phyloP scores from a whole-genome alignment of 2,113 vertebrate species.

The Rhinolophus sinicus region DNA sequence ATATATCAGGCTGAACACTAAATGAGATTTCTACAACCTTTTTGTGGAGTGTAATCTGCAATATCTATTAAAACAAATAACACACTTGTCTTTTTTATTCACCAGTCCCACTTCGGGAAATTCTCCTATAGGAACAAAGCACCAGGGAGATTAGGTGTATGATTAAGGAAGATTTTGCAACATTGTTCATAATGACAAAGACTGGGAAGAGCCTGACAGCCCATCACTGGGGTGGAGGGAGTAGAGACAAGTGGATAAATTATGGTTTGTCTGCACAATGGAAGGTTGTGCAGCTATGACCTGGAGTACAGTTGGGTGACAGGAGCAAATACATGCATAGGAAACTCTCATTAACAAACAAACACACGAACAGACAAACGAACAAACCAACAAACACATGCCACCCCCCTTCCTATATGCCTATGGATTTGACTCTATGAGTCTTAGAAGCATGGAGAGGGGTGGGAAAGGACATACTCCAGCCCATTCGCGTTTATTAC shows the following conservation, averaged over 20 bases:
- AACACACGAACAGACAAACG: not conserved
- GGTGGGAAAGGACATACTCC: not conserved
- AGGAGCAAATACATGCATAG: not conserved
- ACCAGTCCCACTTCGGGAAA: not conserved
- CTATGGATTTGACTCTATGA: not conserved
- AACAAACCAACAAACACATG: not conserved
- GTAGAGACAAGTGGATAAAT: not conserved
- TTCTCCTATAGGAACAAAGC: slow-evolving; percentile 45
- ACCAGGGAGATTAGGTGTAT: not conserved
- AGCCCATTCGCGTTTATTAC: not conserved
- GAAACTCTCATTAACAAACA: not conserved
- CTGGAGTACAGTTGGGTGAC: not conserved
- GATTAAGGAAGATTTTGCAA: not conserved
- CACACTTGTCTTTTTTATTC: slow-evolving; percentile 61
- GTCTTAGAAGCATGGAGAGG: not conserved
- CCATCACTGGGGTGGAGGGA: not conserved
- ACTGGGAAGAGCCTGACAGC: not conserved
- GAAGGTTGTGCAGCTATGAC: not conserved
- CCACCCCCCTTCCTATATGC: not conserved
- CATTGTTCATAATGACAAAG: not conserved
- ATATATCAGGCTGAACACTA: slow-evolving; percentile 53
- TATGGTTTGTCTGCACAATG: not conserved
- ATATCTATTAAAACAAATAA: slow-evolving; percentile 64
- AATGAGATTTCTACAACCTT: slow-evolving; percentile 57
- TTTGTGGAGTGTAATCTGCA: slow-evolving; percentile 49